These are phyloP conservation scores for Enteromius afrohamiltoni DNA, from an alignment of 2,797 vertebrate genomes.

Conservation along the genomic window DNA sequence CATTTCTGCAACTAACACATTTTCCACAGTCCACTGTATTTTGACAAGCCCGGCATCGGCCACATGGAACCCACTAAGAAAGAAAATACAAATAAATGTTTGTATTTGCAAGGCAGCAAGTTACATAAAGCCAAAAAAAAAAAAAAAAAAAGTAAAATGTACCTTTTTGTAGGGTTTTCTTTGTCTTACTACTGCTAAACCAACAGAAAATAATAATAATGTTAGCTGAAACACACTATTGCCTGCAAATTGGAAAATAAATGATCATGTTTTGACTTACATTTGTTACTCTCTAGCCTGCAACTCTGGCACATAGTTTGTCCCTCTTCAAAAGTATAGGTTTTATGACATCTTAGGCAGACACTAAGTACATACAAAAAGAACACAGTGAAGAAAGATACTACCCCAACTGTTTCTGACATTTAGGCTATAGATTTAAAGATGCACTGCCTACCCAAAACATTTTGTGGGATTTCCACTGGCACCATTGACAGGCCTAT, in stretches of 20 bases:
- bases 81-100: neutral
- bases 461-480: neutral
- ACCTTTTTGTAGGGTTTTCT: slow-evolving; percentile 45
- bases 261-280: slow-evolving; percentile 64
- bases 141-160: neutral
- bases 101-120: neutral
- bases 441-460: slow-evolving; percentile 1
- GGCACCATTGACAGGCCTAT: slow-evolving; percentile 24
- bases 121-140: neutral
- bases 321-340: slow-evolving; percentile 73
- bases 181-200: neutral
- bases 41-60: slow-evolving; percentile 84
- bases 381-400: slow-evolving; percentile 27
- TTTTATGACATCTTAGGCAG: slow-evolving; percentile 75
- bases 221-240: neutral
- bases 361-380: slow-evolving; percentile 64
- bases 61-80: slow-evolving; percentile 85
- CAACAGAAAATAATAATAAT: neutral
- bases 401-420: neutral
- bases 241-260: neutral
- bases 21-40: slow-evolving; percentile 83
- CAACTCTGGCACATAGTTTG: slow-evolving; percentile 77
- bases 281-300: slow-evolving; percentile 67
- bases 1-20: slow-evolving; percentile 83
- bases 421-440: neutral